phyloP scores from a whole-genome alignment of 2,888 invertebrate genomes.

The Mythimna lalbum region DNA sequence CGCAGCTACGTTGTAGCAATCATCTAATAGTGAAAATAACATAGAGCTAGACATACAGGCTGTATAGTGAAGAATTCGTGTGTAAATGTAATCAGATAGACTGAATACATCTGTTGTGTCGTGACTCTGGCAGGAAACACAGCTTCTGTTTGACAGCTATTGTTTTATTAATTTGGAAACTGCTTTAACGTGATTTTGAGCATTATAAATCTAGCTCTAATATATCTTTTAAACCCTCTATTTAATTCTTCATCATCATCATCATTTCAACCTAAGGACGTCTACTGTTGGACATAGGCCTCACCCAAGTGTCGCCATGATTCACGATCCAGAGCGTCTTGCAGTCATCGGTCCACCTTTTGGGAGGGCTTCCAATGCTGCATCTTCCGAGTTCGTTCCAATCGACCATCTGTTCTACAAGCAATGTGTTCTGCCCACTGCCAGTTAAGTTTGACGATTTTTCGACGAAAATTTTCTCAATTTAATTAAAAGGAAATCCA shows the following conservation, averaged over 20 bases:
- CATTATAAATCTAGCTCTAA: neutral
- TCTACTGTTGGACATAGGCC: too few species aligned
- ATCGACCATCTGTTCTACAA: too few species aligned
- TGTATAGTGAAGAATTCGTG: constrained; percentile 63
- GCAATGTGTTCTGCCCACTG: too few species aligned
- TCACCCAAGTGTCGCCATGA: too few species aligned
- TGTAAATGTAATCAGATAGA: constrained; percentile 61
- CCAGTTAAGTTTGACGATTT: too few species aligned
- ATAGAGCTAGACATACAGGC: neutral
- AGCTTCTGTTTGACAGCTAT: constrained; percentile 14
- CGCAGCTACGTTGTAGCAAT: neutral
- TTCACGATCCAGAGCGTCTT: too few species aligned
- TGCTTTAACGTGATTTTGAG: neutral
- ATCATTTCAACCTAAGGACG: too few species aligned
- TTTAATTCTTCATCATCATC: neutral
- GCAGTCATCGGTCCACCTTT: too few species aligned
- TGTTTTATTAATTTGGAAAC: neutral
- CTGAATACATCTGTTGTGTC: constrained; percentile 27
- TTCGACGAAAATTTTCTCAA: too few species aligned
- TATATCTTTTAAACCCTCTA: neutral
- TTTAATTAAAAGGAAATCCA: neutral
- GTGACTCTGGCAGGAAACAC: constrained; percentile 21
- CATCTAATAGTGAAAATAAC: neutral
- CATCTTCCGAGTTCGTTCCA: too few species aligned
- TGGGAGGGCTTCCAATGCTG: too few species aligned